A percentile compares a stretch with the other conserved stretches of the same genome.
These are phyloP conservation scores for Druon quercuslanigerum DNA, from an alignment of 1,140 invertebrate genomes.

Conservation along the genomic window DNA sequence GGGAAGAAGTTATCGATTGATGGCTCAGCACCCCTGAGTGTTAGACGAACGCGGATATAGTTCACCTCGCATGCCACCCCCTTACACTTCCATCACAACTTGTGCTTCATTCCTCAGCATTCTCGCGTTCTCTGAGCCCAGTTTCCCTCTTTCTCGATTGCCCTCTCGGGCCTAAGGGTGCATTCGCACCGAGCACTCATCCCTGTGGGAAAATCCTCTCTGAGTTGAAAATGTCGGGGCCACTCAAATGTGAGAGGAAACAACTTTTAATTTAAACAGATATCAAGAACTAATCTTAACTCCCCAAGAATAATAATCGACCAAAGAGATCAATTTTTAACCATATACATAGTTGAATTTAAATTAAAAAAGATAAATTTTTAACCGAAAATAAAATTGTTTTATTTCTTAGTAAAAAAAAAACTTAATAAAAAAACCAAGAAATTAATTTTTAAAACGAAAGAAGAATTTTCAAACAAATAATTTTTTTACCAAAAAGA, in stretches of 20 bases:
- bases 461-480: too few relatives aligned
- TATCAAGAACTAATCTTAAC: too few relatives aligned
- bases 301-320: too few relatives aligned
- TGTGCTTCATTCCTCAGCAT: background rate
- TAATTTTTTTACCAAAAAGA: too few relatives aligned
- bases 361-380: too few relatives aligned
- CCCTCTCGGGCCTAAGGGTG: conserved; percentile 51
- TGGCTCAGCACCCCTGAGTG: conserved; percentile 55
- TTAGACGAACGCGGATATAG: conserved; percentile 32
- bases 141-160: conserved; percentile 45
- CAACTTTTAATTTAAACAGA: too few relatives aligned
- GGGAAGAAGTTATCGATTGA: conserved; percentile 66
- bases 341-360: too few relatives aligned
- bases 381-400: too few relatives aligned
- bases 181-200: conserved; percentile 51
- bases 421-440: too few relatives aligned
- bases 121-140: conserved; percentile 43
- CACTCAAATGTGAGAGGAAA: background rate
- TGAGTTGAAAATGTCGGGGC: background rate
- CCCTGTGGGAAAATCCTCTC: conserved; percentile 3
- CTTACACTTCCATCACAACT: conserved; percentile 12
- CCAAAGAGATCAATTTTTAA: too few relatives aligned
- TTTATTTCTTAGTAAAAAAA: too few relatives aligned
- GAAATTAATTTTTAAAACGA: too few relatives aligned
- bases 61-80: conserved; percentile 33